Evolutionary conservation across 2,888 invertebrate species (phyloP).

Genomic region (Strigamia maritima): DNA sequence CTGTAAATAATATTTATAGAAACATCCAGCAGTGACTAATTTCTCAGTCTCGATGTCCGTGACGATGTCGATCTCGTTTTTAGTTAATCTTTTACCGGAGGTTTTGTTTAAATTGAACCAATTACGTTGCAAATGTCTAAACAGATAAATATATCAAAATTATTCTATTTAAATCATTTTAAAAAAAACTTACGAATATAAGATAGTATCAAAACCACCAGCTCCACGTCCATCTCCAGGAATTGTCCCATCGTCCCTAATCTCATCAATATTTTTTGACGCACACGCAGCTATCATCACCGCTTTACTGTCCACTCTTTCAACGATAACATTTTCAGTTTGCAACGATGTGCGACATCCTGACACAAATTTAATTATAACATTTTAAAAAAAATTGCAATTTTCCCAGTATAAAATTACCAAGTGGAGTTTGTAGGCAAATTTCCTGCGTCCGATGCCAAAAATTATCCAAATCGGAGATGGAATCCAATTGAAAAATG

Average conservation of each 20-base stretch:
- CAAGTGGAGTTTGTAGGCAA: constrained; percentile 65
- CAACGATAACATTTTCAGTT: constrained; percentile 56
- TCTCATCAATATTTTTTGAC: constrained; percentile 55
- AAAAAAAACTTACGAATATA: constrained; percentile 57
- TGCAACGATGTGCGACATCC: constrained; percentile 48
- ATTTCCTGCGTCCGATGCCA: constrained; percentile 64
- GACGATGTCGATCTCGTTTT: background rate
- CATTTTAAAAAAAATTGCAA: background rate
- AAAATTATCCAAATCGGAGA: constrained; percentile 58
- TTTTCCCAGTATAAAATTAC: constrained; percentile 46
- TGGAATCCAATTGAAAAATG: constrained; percentile 58
- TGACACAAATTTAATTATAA: constrained; percentile 2
- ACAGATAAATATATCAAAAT: constrained; percentile 26
- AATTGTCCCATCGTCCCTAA: constrained; percentile 57
- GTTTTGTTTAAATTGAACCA: constrained; percentile 54
- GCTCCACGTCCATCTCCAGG: constrained; percentile 73
- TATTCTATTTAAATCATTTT: background rate
- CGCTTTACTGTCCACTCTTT: constrained; percentile 55
- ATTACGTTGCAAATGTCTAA: constrained; percentile 61
- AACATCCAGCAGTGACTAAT: background rate
- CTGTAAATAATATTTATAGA: constrained; percentile 31
- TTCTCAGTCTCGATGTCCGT: background rate
- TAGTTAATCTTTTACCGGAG: background rate
- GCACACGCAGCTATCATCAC: constrained; percentile 55
- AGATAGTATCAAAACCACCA: constrained; percentile 67